phyloP scores from a whole-genome alignment of 2,888 invertebrate genomes.

The Stenurella melanura region DNA sequence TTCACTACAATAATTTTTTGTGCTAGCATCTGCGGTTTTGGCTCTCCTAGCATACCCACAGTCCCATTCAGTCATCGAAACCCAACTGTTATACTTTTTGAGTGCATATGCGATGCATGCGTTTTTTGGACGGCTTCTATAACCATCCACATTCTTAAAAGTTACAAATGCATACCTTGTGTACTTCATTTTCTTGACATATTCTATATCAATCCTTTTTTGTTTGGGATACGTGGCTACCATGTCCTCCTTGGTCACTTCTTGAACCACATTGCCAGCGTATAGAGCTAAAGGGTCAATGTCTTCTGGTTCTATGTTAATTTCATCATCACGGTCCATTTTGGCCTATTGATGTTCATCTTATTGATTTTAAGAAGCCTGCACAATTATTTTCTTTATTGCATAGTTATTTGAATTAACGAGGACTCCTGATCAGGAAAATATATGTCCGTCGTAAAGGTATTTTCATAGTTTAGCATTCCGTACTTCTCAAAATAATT shows the following conservation, averaged over 20 bases:
- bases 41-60: slow-evolving; percentile 77
- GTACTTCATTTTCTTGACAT: slow-evolving; percentile 80
- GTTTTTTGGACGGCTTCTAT: slow-evolving; percentile 79
- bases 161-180: slow-evolving; percentile 81
- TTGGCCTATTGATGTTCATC: no score
- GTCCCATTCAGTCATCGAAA: slow-evolving; percentile 79
- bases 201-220: slow-evolving; percentile 80
- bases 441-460: no score
- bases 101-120: slow-evolving; percentile 77
- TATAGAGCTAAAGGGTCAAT: slow-evolving; percentile 81
- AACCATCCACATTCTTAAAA: slow-evolving; percentile 77
- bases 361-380: no score
- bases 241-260: slow-evolving; percentile 78
- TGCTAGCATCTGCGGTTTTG: slow-evolving; percentile 67
- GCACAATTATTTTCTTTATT: no score
- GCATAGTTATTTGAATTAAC: no score
- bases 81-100: slow-evolving; percentile 78
- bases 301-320: slow-evolving; percentile 75
- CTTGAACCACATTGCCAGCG: slow-evolving; percentile 80
- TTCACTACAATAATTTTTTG: slow-evolving; percentile 27
- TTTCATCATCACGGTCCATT: slow-evolving; percentile 76
- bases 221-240: slow-evolving; percentile 78
- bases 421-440: no score
- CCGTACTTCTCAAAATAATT: no score
- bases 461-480: no score